A percentile compares a stretch with the other conserved stretches of the same genome.
phyloP scores from a whole-genome alignment of 2,113 vertebrate species.

The Amazona guildingii region DNA sequence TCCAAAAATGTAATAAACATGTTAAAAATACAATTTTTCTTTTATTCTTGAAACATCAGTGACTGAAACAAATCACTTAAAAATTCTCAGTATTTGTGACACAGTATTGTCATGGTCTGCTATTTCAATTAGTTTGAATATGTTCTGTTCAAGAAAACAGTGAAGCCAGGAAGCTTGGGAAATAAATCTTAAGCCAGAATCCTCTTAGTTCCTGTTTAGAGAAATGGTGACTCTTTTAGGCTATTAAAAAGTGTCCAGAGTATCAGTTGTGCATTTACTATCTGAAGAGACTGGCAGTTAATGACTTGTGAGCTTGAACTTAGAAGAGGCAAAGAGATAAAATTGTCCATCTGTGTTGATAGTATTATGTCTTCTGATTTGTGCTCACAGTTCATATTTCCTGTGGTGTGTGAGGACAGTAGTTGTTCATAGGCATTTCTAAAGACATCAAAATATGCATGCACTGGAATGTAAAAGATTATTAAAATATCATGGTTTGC shows the following conservation, averaged over 20 bases:
- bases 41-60: background rate
- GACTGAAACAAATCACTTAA: background rate
- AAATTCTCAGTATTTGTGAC: background rate
- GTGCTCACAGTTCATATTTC: background rate
- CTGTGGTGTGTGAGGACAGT: background rate
- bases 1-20: conserved; percentile 27
- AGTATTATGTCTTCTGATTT: background rate
- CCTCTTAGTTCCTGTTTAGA: background rate
- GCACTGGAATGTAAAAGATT: background rate
- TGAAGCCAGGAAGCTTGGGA: background rate
- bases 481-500: background rate
- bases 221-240: background rate
- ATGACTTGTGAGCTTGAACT: background rate
- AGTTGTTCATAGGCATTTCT: background rate
- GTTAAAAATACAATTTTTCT: background rate
- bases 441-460: background rate
- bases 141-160: background rate
- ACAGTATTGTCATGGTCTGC: background rate
- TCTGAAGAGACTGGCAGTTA: background rate
- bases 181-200: background rate
- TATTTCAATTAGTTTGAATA: background rate
- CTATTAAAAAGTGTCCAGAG: background rate
- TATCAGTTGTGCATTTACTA: background rate
- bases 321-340: background rate
- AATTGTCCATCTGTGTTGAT: background rate